Base-by-base conservation (phyloP, 2,113 vertebrate genomes). In the Xerus inauris region DNA sequence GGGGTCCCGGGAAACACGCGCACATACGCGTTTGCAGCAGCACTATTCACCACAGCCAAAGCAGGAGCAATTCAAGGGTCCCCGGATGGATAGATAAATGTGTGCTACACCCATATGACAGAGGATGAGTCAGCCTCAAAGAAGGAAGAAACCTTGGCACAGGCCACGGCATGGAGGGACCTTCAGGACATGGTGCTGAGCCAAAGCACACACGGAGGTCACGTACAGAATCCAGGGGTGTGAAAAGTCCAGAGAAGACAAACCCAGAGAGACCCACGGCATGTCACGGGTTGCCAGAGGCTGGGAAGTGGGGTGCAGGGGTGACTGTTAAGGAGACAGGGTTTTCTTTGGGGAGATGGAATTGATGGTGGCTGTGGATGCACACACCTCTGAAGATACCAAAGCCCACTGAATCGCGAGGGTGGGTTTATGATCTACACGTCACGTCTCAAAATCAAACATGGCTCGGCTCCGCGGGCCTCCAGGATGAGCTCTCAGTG, bases 231-330 rank as follows among this genome's bases (percentile, higher is more conserved):
- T 10, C 77, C 38, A 24, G 22, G n/a, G 8, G 16, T 8, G 6
- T 10, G 40, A 4, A 4, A 35, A 1, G 7, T 8, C 65, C 38
- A 16, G 73, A 65, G 19, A 0, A 35, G 62, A 32, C 16, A 38
- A 30, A 72, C 6, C 51, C 49, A 5, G 1, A 11, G 42, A 62
- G 24, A 64, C 35, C 14, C n/a, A 47, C 26, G 13, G 47, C 8
- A 47, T 4, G 26, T 10, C 7, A 20, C 19, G 11, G 38, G 65
- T 3, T 16, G 6, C 42, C 42, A 5, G 45, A 35, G 9, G 42
- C 20, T 1, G 0, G 65, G 24, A 14, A 17, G 3, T 1, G 40
- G 1, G 38, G n/a, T n/a, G n/a, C n/a, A 28, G 11, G 3, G 17
- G 35, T 4, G 32, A 40, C 32, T 49, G 35, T 38, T 35, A 32